Conservation (phyloP, 2,888 invertebrate genomes). For the Noctua janthina region DNA sequence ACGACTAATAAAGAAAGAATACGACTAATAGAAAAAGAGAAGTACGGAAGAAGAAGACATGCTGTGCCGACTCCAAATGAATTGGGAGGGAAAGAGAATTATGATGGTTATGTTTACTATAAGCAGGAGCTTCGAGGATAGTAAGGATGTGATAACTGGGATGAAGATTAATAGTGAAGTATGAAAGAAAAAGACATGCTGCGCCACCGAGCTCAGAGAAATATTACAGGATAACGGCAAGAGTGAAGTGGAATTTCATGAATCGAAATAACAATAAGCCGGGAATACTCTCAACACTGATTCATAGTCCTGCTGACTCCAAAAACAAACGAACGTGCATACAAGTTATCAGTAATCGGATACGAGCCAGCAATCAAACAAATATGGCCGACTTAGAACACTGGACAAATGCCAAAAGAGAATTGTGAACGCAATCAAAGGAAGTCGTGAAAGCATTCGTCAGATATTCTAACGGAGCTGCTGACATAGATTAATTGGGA, state of each 20-base stretch:
- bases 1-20: too few species aligned
- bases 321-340: constrained; percentile 36
- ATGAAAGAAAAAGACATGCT: background rate
- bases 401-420: constrained; percentile 62
- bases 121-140: background rate
- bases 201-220: background rate
- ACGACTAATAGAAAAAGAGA: too few species aligned
- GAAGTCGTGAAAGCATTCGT: constrained; percentile 68
- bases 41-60: too few species aligned
- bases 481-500: constrained; percentile 57
- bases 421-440: constrained; percentile 60
- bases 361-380: constrained; percentile 55
- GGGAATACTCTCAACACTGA: background rate
- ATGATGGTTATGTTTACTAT: background rate
- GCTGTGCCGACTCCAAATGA: too few species aligned
- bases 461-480: constrained; percentile 59
- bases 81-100: too few species aligned
- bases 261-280: background rate
- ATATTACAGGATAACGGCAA: background rate
- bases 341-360: constrained; percentile 57
- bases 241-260: background rate
- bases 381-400: constrained; percentile 43
- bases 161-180: background rate
- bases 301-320: constrained; percentile 15
- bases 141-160: background rate